Evolutionary conservation across 2,888 invertebrate species (phyloP), one percentile per base, ranked within the genome.

Genomic region (Xestia xanthographa): DNA sequence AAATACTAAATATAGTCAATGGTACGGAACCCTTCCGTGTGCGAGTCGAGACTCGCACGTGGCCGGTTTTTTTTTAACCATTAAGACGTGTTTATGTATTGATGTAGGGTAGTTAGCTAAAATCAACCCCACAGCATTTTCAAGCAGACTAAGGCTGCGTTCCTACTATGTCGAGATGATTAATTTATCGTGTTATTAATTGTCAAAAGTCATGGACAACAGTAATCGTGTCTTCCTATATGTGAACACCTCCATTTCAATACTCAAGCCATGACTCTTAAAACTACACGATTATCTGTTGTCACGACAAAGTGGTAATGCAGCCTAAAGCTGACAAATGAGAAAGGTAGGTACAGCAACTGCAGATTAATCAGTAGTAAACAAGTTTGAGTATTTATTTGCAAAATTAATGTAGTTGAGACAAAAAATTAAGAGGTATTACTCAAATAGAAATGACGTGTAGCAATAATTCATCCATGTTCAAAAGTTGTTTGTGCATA

Each of bases 311-410:
- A 34, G 4, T 34, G 34, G 34, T 2, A 34, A 43, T 56, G 20
- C 5, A 20, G 12, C 43, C 12, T 43, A 14, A 43, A 43, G 2
- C 3, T 29, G 20, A 29, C 11, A 66, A 69, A 48, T 45, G 6
- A 38, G 14, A 34, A 5, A 34, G 20, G 20, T 12, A 62, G n/a
- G n/a, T 72, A 43, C 0, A 5, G 14, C 34, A 43, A 56, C 43
- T n/a, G 5, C 22, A 38, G 26, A 22, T 45, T 17, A 60, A 56
- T 20, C 9, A 26, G 43, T 3, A 41, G 56, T 71, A 6, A 17
- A 22, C 5, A 48, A 48, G 26, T 17, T 74, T 73, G 22, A 72
- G 34, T 38, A 73, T 45, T 60, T 48, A 17, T 60, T 22, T 38
- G 20, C 3, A n/a, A 66, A 34, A 29, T 4, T 3, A 70, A 69